Base-by-base conservation (phyloP, 2,113 vertebrate species). In the Acanthisitta chloris region DNA sequence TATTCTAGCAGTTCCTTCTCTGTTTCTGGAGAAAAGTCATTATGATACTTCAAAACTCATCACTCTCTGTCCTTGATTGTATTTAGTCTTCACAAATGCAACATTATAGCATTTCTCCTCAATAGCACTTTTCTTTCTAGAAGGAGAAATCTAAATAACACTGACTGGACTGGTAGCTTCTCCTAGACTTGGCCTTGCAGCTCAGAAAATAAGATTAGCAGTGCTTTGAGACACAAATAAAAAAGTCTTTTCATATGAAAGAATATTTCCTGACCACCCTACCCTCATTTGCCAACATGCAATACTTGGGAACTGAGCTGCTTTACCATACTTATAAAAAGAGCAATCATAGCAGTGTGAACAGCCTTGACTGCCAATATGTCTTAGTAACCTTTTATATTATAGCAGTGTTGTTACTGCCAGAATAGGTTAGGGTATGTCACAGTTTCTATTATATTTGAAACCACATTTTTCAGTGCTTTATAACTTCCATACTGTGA, bases 401-500 rank as follows among this genome's bases (percentile, higher is more conserved):
- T 91, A 86, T 19, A 91, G 24, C 13, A 21, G 48, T 66, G 49
- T 71, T 93, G 88, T 84, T 90, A 76, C 81, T 96, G 94, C 76
- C 94, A 97, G 69, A 69, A 69, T n/a, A 92, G 65, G 80, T 97
- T 95, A 96, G 81, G 28, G 33, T 77, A 94, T 93, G 93, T 94
- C 81, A 89, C 79, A 17, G 24, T 70, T 96, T 90, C 70, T 92
- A 81, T 91, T 96, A 87, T 67, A 43, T 84, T 80, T 94, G 74
- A 92, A 87, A 88, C 48, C 38, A 88, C 55, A 62, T 94, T 97
- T 96, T 96, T 92, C 87, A 90, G 36, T 66, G 64, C 42, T 91
- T 93, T 92, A 89, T 96, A 92, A 85, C 80, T 94, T 92, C 90
- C 12, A 5, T 79, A 79, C 55, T 74, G 59, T 92, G 90, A 94